phyloP scores from a whole-genome alignment of 1,140 invertebrate species.

The Carcinoscorpius rotundicauda region DNA sequence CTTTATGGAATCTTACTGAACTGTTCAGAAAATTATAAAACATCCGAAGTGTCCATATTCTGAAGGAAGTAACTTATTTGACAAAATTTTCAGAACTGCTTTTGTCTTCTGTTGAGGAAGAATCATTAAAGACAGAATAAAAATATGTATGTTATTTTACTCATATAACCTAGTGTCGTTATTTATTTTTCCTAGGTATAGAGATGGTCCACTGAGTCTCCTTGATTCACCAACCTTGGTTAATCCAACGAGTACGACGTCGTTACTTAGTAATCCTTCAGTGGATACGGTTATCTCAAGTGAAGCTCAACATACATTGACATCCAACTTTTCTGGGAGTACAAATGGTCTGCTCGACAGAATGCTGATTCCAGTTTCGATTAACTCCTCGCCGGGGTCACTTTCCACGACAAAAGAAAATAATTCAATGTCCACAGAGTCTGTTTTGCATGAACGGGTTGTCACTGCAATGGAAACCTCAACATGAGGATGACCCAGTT shows the following conservation, averaged over 20 bases:
- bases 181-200: slow-evolving; percentile 12
- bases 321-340: too few species aligned
- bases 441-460: too few species aligned
- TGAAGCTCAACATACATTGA: too few species aligned
- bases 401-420: too few species aligned
- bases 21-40: background rate
- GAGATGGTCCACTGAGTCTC: slow-evolving; percentile 12
- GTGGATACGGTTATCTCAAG: too few species aligned
- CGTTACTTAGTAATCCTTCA: slow-evolving; percentile 5
- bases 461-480: too few species aligned
- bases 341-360: too few species aligned
- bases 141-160: background rate
- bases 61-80: background rate
- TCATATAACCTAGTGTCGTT: background rate
- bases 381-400: too few species aligned
- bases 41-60: background rate
- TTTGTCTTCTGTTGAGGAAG: background rate
- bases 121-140: background rate
- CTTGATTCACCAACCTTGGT: slow-evolving; percentile 20
- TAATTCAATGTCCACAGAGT: too few species aligned
- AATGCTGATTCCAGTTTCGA: too few species aligned
- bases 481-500: too few species aligned
- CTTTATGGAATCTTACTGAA: background rate
- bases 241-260: slow-evolving; percentile 14
- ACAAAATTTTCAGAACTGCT: background rate